Evolutionary conservation across 2,113 vertebrate species (phyloP), one percentile per base, ranked within the genome.

Genomic region (Propithecus coquereli): DNA sequence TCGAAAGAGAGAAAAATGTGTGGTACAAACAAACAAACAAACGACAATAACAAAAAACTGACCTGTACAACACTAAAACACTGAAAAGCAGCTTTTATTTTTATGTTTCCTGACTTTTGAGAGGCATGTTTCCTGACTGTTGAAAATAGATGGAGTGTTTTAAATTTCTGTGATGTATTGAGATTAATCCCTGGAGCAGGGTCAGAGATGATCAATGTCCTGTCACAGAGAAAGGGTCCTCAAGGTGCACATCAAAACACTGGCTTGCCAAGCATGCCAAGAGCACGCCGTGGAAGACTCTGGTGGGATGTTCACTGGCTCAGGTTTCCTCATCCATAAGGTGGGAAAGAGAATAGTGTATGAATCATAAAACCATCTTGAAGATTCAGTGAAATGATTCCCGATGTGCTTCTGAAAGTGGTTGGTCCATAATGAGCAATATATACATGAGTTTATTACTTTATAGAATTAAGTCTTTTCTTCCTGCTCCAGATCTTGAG

Each of bases 251-350:
- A 43, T 34, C 16, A 7, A 32, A 52, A 13, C 32, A 77, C 52
- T 40, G 22, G 40, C 40, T 6, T 22, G 45, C 7, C 0, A 2
- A 5, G 12, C 57, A 59, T 20, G 22, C 22, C 7, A 54, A 9
- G 14, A 54, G 37, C 10, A 45, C 2, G 14, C 14, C 32, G 30
- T 30, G 27, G 22, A 37, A 9, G 6, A 5, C 6, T 30, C 0
- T 16, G 17, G 3, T 14, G 43, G 3, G 3, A 52, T 13, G 3
- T 82, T 54, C 22, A 27, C 12, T 2, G 0, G 6, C 20, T 8
- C 61, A 14, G 50, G 20, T 12, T 61, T 18, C 4, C 61, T 77
- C 50, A 12, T 2, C 8, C 27, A 1, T 32, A 27, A 52, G 4
- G 13, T 1, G 1, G 22, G 27, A 52, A 32, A 47, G 40, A 27